phyloP scores from a whole-genome alignment of 53 echinoderm and acorn worm genomes.

The Temnopleurus reevesii region DNA sequence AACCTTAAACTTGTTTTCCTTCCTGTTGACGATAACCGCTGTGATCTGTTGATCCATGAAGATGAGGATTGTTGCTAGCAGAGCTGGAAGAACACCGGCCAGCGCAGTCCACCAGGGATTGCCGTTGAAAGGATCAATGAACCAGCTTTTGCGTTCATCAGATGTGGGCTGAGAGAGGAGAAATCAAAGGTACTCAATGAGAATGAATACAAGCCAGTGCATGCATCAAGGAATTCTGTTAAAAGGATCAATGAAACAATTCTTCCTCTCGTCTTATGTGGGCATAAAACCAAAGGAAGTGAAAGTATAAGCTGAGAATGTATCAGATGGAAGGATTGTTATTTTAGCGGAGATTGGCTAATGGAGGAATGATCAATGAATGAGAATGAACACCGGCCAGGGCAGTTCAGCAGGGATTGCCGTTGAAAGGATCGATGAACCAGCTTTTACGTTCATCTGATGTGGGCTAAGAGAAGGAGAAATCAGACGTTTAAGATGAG shows the following conservation, averaged over 20 bases:
- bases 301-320: no score
- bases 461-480: constrained; percentile 71
- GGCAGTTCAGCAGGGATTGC: constrained; percentile 89
- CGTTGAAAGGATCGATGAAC: constrained; percentile 70
- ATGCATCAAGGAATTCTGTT: constrained; percentile 83
- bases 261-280: no score
- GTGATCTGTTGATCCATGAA: constrained; percentile 99
- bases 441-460: constrained; percentile 66
- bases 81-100: constrained; percentile 80
- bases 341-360: no score
- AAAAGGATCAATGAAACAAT: constrained; percentile 75
- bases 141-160: constrained; percentile 66
- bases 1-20: constrained; percentile 96
- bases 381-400: constrained; percentile 77
- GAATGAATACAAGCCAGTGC: no score
- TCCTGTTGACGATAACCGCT: constrained; percentile 97
- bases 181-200: no score
- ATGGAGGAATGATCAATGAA: no score
- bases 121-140: constrained; percentile 66
- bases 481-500: no score
- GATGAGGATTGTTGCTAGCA: constrained; percentile 87
- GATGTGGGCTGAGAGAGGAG: constrained; percentile 75
- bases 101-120: constrained; percentile 92
- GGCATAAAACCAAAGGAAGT: no score
- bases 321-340: no score